Conservation (phyloP, 2,113 vertebrate species). For the Lethenteron camtschaticum region DNA sequence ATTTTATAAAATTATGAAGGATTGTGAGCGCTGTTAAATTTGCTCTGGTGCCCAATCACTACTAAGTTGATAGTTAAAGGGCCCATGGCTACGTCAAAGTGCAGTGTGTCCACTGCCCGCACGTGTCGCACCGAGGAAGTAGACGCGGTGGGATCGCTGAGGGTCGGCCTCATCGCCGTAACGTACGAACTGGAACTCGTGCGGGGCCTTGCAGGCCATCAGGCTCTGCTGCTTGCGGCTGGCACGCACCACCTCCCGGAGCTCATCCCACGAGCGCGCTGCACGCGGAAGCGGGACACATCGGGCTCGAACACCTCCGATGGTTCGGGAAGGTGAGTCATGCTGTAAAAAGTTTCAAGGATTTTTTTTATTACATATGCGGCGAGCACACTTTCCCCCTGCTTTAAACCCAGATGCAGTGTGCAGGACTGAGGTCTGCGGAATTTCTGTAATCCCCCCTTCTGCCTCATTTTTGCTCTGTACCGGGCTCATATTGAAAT, state of each 20-base stretch:
- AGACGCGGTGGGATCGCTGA: conserved; percentile 58
- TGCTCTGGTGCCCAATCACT: neutral
- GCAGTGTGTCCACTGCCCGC: neutral
- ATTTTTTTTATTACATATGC: too few relatives aligned
- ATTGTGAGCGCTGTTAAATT: neutral
- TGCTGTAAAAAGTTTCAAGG: too few relatives aligned
- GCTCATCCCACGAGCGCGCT: conserved; percentile 64
- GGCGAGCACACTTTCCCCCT: too few relatives aligned
- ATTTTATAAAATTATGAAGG: neutral
- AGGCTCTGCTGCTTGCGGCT: conserved; percentile 76
- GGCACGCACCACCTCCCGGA: conserved; percentile 60
- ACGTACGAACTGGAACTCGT: conserved; percentile 73
- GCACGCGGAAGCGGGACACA: conserved; percentile 48
- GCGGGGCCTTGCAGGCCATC: conserved; percentile 62
- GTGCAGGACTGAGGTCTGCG: too few relatives aligned
- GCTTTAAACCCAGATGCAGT: too few relatives aligned
- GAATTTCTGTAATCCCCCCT: too few relatives aligned
- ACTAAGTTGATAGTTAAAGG: neutral
- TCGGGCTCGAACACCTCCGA: too few relatives aligned
- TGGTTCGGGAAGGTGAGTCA: too few relatives aligned
- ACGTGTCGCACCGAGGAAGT: conserved; percentile 50
- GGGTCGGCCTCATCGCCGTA: conserved; percentile 50
- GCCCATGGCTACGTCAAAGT: neutral
- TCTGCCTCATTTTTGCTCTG: too few relatives aligned
- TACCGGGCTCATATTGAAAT: too few relatives aligned